Conservation (phyloP, 2,888 invertebrate genomes). For the Antheraea assamensis region DNA sequence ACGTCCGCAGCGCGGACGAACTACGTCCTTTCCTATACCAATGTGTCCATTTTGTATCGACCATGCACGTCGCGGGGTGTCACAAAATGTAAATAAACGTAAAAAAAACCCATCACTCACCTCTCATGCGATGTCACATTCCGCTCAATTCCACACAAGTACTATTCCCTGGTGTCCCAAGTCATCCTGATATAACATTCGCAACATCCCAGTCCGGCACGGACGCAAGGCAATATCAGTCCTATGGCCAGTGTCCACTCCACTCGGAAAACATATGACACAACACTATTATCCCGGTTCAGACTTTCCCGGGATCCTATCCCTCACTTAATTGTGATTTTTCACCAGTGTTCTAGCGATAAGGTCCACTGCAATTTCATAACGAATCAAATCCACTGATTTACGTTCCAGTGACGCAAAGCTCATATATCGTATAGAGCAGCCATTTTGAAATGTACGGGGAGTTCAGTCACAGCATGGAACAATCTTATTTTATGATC, state of each 20-base stretch:
- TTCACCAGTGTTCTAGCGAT: constrained; percentile 68
- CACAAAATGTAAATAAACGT: constrained; percentile 76
- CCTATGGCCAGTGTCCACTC: constrained; percentile 78
- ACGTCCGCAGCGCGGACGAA: constrained; percentile 56
- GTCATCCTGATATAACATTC: constrained; percentile 77
- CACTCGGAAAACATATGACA: constrained; percentile 81
- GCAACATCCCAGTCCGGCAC: constrained; percentile 77
- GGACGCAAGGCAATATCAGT: constrained; percentile 79
- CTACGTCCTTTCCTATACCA: constrained; percentile 61
- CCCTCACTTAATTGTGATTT: constrained; percentile 61
- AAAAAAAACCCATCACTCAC: constrained; percentile 67
- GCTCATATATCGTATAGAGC: constrained; percentile 82
- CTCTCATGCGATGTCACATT: constrained; percentile 82
- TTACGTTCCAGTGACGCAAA: constrained; percentile 83
- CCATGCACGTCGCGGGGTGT: constrained; percentile 57
- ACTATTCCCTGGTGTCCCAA: constrained; percentile 74
- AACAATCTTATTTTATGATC: constrained; percentile 76
- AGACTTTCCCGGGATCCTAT: constrained; percentile 58
- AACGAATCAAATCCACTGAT: constrained; percentile 73
- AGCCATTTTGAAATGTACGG: constrained; percentile 84
- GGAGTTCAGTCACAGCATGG: constrained; percentile 82
- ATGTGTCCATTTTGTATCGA: constrained; percentile 71
- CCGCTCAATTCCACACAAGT: constrained; percentile 79
- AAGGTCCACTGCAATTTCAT: constrained; percentile 66
- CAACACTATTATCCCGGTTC: constrained; percentile 70